Evolutionary conservation across 2,888 invertebrate species (phyloP).

Genomic region (Tuta absoluta): DNA sequence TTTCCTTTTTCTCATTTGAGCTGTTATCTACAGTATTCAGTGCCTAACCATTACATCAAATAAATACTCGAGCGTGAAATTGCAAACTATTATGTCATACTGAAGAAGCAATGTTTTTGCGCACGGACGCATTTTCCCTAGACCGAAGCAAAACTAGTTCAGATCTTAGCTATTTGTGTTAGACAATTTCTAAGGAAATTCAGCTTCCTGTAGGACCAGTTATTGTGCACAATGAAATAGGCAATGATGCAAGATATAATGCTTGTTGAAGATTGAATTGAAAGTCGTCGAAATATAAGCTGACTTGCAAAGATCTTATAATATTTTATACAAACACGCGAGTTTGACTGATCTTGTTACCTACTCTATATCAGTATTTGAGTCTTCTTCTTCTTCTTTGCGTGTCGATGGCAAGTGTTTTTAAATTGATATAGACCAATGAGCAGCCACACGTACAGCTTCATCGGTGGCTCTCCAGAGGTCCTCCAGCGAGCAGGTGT

Average conservation of each 20-base stretch:
- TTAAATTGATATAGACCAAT: too few species aligned
- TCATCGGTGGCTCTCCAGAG: too few species aligned
- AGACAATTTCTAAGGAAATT: conserved; percentile 4
- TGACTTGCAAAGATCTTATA: neutral
- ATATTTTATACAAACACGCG: neutral
- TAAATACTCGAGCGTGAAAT: conserved; percentile 34
- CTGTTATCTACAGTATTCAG: neutral
- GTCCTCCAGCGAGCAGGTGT: too few species aligned
- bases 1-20: neutral
- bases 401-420: too few species aligned
- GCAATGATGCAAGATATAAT: neutral
- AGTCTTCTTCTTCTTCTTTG: too few species aligned
- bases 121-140: conserved; percentile 35
- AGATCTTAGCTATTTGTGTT: conserved; percentile 14
- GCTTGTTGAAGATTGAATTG: neutral
- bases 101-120: conserved; percentile 38
- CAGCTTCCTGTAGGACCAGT: conserved; percentile 6
- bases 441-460: too few species aligned
- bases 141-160: conserved; percentile 19
- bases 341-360: neutral
- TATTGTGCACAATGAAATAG: neutral
- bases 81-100: conserved; percentile 42
- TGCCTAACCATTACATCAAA: conserved; percentile 22
- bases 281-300: neutral
- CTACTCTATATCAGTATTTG: too few species aligned